Evolutionary conservation across 2,888 invertebrate species (phyloP).

Genomic region (Aethes cnicana): DNA sequence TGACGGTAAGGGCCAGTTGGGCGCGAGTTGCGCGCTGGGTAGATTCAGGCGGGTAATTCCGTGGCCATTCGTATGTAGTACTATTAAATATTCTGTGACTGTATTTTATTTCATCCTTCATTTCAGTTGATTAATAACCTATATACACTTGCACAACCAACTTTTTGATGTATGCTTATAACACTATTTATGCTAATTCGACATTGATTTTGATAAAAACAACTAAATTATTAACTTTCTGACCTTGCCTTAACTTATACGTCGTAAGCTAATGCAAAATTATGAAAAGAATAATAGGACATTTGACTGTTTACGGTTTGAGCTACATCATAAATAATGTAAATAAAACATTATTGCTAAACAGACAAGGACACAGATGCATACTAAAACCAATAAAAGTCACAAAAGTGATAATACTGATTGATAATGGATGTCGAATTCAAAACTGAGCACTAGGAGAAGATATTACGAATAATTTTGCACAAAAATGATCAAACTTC

Average conservation of each 20-base stretch:
- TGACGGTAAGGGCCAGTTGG: too few relatives aligned
- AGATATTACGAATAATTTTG: slow-evolving; percentile 26
- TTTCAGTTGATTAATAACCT: too few relatives aligned
- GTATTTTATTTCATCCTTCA: too few relatives aligned
- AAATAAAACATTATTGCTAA: slow-evolving; percentile 9
- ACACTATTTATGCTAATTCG: slow-evolving; percentile 9
- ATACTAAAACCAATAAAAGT: slow-evolving; percentile 2
- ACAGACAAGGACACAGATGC: slow-evolving; percentile 6
- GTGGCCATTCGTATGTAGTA: too few relatives aligned
- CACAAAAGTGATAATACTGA: not conserved
- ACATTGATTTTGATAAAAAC: slow-evolving; percentile 18
- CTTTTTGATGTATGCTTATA: slow-evolving; percentile 8
- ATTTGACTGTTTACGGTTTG: slow-evolving; percentile 12
- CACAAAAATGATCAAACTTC: slow-evolving; percentile 10
- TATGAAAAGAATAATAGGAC: slow-evolving; percentile 15
- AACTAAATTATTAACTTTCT: slow-evolving; percentile 16
- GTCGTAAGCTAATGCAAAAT: slow-evolving; percentile 18
- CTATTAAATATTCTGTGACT: too few relatives aligned
- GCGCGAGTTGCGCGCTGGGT: too few relatives aligned
- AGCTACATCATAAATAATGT: slow-evolving; percentile 9
- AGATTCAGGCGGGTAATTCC: too few relatives aligned
- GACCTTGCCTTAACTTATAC: slow-evolving; percentile 13
- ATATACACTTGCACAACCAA: too few relatives aligned
- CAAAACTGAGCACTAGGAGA: slow-evolving; percentile 38
- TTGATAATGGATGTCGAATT: slow-evolving; percentile 35